Conservation (phyloP, 2,888 invertebrate species). For the Orthonychiurus folsomi region DNA sequence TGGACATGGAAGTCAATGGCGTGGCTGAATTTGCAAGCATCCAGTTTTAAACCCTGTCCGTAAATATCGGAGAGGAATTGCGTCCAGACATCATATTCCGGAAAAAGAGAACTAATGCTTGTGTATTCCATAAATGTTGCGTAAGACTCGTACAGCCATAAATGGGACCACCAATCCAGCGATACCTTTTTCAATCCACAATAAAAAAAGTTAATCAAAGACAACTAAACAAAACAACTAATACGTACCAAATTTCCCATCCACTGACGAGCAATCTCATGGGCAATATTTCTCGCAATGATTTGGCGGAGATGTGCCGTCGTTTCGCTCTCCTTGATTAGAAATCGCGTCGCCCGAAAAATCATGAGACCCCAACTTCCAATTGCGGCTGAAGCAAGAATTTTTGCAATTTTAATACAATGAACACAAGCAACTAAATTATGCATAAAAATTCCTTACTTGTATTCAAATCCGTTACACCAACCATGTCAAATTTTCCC, state of each 20-base stretch:
- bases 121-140: slow-evolving; percentile 7
- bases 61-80: background rate
- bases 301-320: background rate
- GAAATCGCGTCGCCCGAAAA: background rate
- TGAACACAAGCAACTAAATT: background rate
- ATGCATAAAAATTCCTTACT: background rate
- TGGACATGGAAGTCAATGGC: background rate
- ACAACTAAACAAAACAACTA: background rate
- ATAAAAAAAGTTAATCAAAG: background rate
- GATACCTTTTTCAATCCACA: too few relatives aligned
- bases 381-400: background rate
- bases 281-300: background rate
- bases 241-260: slow-evolving; percentile 24
- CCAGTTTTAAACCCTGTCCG: background rate
- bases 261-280: slow-evolving; percentile 19
- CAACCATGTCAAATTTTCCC: slow-evolving; percentile 8
- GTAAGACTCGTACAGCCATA: slow-evolving; percentile 4
- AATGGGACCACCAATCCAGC: slow-evolving; percentile 8
- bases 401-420: too few relatives aligned
- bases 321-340: background rate
- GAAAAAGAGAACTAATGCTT: background rate
- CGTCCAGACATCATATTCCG: slow-evolving; percentile 8
- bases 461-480: background rate
- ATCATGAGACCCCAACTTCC: slow-evolving; percentile 11
- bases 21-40: background rate